Evolutionary conservation across 1,140 invertebrate species (phyloP).

Genomic region (Micrasema longulum): DNA sequence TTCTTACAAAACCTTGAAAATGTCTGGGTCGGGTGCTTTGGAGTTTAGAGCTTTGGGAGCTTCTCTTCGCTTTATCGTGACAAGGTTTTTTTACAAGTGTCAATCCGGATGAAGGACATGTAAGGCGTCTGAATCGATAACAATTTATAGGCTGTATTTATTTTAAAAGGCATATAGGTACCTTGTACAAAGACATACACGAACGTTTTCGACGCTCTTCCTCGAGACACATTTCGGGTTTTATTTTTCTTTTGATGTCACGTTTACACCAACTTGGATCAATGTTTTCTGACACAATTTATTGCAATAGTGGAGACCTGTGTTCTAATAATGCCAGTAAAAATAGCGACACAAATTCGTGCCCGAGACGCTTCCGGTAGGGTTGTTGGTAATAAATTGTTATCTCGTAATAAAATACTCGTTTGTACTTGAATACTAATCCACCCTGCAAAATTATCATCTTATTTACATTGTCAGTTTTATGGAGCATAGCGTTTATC

Average conservation of each 20-base stretch:
- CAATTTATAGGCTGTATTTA: slow-evolving; percentile 31
- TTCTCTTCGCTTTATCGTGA: slow-evolving; percentile 39
- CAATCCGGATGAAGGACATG: slow-evolving; percentile 30
- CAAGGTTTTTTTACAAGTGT: slow-evolving; percentile 40
- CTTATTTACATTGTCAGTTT: too few relatives aligned
- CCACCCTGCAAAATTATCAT: too few relatives aligned
- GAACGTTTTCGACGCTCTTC: neutral
- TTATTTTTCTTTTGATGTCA: slow-evolving; percentile 19
- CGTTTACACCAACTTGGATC: slow-evolving; percentile 21
- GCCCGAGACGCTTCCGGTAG: too few relatives aligned
- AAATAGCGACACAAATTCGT: too few relatives aligned
- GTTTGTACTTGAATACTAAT: too few relatives aligned
- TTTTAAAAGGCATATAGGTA: slow-evolving; percentile 25
- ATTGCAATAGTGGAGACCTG: neutral
- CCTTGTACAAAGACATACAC: neutral
- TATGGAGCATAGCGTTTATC: too few relatives aligned
- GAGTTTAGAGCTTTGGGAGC: slow-evolving; percentile 36
- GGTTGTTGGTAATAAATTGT: too few relatives aligned
- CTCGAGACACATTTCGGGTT: neutral
- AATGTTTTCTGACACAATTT: slow-evolving; percentile 13
- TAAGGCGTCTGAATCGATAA: slow-evolving; percentile 32
- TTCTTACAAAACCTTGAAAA: slow-evolving; percentile 28
- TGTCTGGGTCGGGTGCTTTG: slow-evolving; percentile 31
- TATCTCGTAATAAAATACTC: too few relatives aligned
- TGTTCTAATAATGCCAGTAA: too few relatives aligned